Evolutionary conservation across 2,888 invertebrate genomes (phyloP), one percentile per base, ranked within the genome.

Genomic region (Yponomeuta plumbellus): DNA sequence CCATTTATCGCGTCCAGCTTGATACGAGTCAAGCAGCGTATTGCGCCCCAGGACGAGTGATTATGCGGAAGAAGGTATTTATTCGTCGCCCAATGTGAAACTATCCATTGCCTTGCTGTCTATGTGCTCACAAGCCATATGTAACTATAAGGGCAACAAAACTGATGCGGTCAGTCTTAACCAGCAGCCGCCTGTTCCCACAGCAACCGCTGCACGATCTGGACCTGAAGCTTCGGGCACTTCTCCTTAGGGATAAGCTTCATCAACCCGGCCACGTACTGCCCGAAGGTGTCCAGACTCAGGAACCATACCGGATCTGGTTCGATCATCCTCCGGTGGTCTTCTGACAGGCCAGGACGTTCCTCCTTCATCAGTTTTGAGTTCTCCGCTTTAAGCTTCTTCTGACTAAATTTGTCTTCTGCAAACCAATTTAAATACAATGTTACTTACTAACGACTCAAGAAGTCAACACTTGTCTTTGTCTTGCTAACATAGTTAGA

Each of bases 261-360:
- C 63, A 63, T 44, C 3, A 63, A 22, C 63, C 11, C 20, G 1
- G 63, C 63, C 44, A 63, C 63, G 22, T 63, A 63, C 63, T 44
- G 63, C 52, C 63, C 63, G 63, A 63, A 63, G 61, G 17, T 34
- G 61, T 61, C 61, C n/a, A 61, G 61, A 34, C 61, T 61, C 34
- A 26, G 10, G 26, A 61, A 61, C 21, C 21, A 11, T 13, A 22
- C 61, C 13, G 26, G 61, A 17, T 11, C 17, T 1, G 2, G 8
- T 34, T 22, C 61, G 11, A 23, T 61, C 23, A 17, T 2, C 61
- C 17, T 13, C 61, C 23, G 23, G 21, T 11, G 26, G 13, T n/a
- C 34, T 17, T 11, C 61, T 4, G 23, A n/a, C 13, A 52, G 44
- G 44, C 44, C 44, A 5, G 13, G 17, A 1, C 44, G 13, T 17